Evolutionary conservation across 2,888 invertebrate genomes (phyloP), one percentile per base, ranked within the genome.

Genomic region (Eupithecia exiguata): DNA sequence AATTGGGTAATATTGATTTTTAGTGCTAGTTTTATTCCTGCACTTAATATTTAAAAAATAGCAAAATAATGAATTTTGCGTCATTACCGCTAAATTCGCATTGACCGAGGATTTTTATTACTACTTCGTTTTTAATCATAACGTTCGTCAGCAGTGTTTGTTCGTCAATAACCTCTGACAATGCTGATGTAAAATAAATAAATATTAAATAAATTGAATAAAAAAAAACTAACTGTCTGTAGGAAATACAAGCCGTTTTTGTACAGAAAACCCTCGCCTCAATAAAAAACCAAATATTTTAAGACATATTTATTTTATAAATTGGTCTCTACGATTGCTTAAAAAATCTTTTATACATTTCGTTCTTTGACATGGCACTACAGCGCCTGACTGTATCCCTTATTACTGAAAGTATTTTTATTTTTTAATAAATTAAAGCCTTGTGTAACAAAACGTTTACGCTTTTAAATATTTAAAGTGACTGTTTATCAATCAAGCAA

Each of bases 391-490:
- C 63, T 36, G 5, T 35, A 63, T 63, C 7, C 14, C 36, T 36
- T 38, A 68, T 18, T 68, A 25, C 46, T 68, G 30, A 53, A 49
- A 69, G 66, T 66, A 66, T 43, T 40, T 53, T 66, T 25, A 66
- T 25, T 40, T 66, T 66, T 38, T n/a, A 14, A 40, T 21, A 38
- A 40, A 43, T 43, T 43, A 21, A 36, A 66, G 66, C 66, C 21
- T 66, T 43, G 66, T 66, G 66, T 38, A 66, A 40, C 66, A 66
- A 65, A 66, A 40, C 21, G 14, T 43, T 66, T 40, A 65, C 63
- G 66, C 66, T 66, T 66, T 66, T 25, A 40, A 66, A 66, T 38
- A 66, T 66, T 66, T 25, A 38, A 40, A 66, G 25, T 66, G 58
- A 35, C 49, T 46, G 53, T 68, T 35, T 53, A 63, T 63, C 36